Conservation (phyloP, 2,113 vertebrate genomes). For the Toxotes chatareus region DNA sequence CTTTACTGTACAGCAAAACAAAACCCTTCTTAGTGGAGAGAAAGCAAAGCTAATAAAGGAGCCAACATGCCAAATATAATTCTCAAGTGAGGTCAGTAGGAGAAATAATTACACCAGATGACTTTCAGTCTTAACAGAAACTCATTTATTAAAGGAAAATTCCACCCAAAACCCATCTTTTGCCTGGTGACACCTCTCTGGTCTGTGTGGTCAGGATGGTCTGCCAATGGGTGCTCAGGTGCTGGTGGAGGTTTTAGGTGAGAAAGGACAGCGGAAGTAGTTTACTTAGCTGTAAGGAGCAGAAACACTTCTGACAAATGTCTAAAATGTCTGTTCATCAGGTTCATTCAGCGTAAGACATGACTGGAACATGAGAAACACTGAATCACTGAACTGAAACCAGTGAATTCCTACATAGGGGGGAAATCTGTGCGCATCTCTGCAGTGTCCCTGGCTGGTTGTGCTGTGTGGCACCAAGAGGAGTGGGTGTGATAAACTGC, state of each 20-base stretch:
- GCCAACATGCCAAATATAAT: background rate
- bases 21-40: constrained; percentile 32
- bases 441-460: constrained; percentile 30
- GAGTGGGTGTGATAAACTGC: constrained; percentile 68
- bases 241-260: background rate
- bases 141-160: background rate
- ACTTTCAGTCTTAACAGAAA: constrained; percentile 3
- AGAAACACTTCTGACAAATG: background rate
- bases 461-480: constrained; percentile 35
- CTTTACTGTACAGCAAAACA: constrained; percentile 51
- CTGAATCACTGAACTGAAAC: constrained; percentile 33
- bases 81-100: constrained; percentile 5
- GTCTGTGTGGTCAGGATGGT: background rate
- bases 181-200: background rate
- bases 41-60: constrained; percentile 35
- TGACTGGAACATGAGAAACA: constrained; percentile 6
- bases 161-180: background rate
- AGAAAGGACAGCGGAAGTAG: too few relatives aligned
- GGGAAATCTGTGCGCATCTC: constrained; percentile 4
- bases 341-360: background rate
- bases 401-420: constrained; percentile 5
- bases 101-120: constrained; percentile 4
- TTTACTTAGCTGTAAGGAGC: background rate
- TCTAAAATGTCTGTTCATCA: constrained; percentile 18
- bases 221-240: background rate